Base-by-base conservation (phyloP, 2,888 invertebrate genomes). In the Abscondita cerata region DNA sequence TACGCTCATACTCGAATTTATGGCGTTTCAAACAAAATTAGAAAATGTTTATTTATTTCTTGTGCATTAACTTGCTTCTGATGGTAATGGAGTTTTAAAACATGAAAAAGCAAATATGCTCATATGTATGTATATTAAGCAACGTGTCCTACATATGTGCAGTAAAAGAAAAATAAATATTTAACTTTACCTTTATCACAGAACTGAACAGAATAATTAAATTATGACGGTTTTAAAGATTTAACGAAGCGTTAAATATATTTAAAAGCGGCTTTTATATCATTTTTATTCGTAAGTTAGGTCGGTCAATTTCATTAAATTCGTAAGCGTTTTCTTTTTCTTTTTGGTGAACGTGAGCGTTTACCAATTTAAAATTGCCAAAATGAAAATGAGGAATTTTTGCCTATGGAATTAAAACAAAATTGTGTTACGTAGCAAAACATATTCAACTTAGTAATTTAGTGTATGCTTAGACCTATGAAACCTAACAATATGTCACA, bases 131-230 rank as follows among this genome's bases (percentile, higher is more conserved):
- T 31, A 31, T n/a, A 53, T 59, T 54, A 48, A 59, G 53, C 52
- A 48, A 59, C 53, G 51, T 55, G 54, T 60, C 34, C 34, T 15
- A 54, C 60, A 60, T 51, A 36, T 51, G 55, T 25, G 15, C 5
- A 55, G 25, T 55, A 51, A 60, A 48, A 53, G 48, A 50, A 60
- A 55, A 33, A 51, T 60, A 60, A 60, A 60, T 60, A 60, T 61
- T 61, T 61, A 56, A 52, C 19, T 56, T 52, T 61, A 52, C 61
- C 56, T 61, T 61, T 56, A 56, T 61, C 61, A 36, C 52, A 56
- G 44, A 60, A 55, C 60, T 44, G 41, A 36, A n/a, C 53, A 44
- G 55, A 52, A 47, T 55, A 60, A 60, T 60, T 60, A 60, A 51
- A 60, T 41, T 46, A 58, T 44, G 60, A 50, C 15, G 46, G 44